Evolutionary conservation across 2,113 vertebrate species (phyloP), one percentile per base, ranked within the genome.

Genomic region (Gobius niger): DNA sequence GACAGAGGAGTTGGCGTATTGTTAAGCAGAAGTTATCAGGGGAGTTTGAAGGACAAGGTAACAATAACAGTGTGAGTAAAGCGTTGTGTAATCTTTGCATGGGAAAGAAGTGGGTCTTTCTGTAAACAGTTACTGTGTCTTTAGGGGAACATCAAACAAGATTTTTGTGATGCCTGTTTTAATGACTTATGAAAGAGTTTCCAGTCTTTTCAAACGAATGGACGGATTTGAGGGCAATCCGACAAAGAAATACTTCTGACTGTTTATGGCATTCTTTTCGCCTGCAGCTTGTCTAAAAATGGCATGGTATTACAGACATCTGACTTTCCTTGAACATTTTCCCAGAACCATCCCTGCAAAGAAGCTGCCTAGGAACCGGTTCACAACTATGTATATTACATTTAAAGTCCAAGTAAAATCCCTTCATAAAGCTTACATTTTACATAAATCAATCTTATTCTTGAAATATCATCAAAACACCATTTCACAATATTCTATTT

Each of bases 11-110:
- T 68, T 84, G 75, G 76, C 68, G 72, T 72, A 72, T 86, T 84
- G 74, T 76, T 51, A 49, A 77, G 64, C 52, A 77, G 64, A 80
- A 77, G 52, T 65, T 73, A 80, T 82, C 77, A 72, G 66, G 47
- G 60, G 63, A 72, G 72, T 70, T 81, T 81, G 78, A 85, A 78
- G 56, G 79, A 81, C 82, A 82, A 84, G 65, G 75, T 63, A 87
- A 85, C 85, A 83, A 79, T 76, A 85, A 85, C 49, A 81, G 72
- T 69, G 46, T 63, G 79, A 68, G 78, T 78, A 77, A 81, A 66
- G 57, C 63, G 62, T 87, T 78, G 78, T 72, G 52, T 44, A 74
- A 78, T 63, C 54, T 68, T 75, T 62, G 70, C 77, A 69, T 73
- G 76, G 63, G 72, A 85, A 82, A 76, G 69, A 50, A 75, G 52